These are phyloP conservation scores for Drosophila formosana DNA, from an alignment of 2,888 invertebrate genomes.

Conservation along the genomic window DNA sequence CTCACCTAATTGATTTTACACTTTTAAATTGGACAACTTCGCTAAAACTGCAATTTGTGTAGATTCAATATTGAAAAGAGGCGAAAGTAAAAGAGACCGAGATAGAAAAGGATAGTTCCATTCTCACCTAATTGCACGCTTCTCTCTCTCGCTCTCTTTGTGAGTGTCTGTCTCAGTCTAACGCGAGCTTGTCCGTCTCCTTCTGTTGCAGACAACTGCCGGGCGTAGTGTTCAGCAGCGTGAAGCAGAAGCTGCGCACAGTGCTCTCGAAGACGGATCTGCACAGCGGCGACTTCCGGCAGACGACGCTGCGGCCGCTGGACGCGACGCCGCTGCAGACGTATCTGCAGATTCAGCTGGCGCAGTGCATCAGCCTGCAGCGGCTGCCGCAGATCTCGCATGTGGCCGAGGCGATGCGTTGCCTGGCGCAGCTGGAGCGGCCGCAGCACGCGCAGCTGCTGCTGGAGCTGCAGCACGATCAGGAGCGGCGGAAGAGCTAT, in stretches of 20 bases:
- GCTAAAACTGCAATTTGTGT: too few relatives aligned
- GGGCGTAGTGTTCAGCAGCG: slow-evolving; percentile 79
- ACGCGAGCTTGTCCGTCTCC: not conserved
- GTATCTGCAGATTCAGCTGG: slow-evolving; percentile 90
- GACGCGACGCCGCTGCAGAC: slow-evolving; percentile 87
- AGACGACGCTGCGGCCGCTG: slow-evolving; percentile 86
- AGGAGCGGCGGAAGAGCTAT: slow-evolving; percentile 91
- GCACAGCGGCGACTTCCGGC: slow-evolving; percentile 88
- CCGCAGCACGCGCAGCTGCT: slow-evolving; percentile 91
- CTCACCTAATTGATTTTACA: too few relatives aligned
- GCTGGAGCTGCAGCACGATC: slow-evolving; percentile 91
- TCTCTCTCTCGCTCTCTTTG: not conserved
- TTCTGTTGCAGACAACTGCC: slow-evolving; percentile 59
- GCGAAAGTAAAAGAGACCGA: too few relatives aligned
- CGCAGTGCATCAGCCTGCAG: slow-evolving; percentile 92
- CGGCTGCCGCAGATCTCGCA: slow-evolving; percentile 92
- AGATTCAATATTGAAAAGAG: too few relatives aligned
- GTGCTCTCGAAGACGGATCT: slow-evolving; percentile 95
- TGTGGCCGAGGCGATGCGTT: slow-evolving; percentile 93
- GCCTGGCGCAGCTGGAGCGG: slow-evolving; percentile 90
- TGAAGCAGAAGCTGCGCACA: slow-evolving; percentile 94
- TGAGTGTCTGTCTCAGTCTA: not conserved
- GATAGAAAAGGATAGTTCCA: too few relatives aligned
- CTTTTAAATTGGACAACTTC: too few relatives aligned
- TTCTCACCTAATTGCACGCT: too few relatives aligned